These are phyloP conservation scores for Diogma glabrata DNA, from an alignment of 2,888 invertebrate genomes.

Conservation along the genomic window DNA sequence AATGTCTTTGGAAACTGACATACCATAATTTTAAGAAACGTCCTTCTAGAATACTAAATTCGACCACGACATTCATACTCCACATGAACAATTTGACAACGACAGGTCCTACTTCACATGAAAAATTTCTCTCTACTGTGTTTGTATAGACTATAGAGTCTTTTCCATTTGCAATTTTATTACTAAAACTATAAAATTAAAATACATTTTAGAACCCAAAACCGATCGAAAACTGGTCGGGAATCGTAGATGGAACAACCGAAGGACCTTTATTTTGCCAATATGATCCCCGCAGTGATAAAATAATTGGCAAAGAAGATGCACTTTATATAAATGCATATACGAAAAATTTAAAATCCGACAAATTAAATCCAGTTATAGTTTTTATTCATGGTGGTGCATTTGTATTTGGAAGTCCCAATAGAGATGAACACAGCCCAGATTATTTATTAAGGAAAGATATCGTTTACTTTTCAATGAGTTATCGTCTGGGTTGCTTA, in stretches of 20 bases:
- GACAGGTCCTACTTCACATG: no score
- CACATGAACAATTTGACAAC: no score
- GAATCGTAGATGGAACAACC: not conserved
- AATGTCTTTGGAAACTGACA: no score
- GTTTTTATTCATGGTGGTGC: slow-evolving; percentile 53
- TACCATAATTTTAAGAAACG: no score
- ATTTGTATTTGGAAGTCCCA: slow-evolving; percentile 40
- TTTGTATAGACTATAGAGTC: no score
- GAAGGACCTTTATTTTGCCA: not conserved
- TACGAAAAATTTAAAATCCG: not conserved
- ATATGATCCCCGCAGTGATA: not conserved
- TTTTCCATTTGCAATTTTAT: no score
- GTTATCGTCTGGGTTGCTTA: slow-evolving; percentile 46
- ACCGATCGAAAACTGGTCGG: slow-evolving; percentile 20
- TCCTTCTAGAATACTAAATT: no score
- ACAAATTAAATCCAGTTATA: slow-evolving; percentile 39
- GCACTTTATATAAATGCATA: not conserved
- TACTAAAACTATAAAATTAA: no score
- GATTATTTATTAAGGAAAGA: slow-evolving; percentile 46
- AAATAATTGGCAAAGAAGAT: not conserved
- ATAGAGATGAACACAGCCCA: slow-evolving; percentile 36
- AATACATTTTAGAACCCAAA: slow-evolving; percentile 36
- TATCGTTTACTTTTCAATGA: slow-evolving; percentile 46
- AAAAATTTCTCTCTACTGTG: no score
- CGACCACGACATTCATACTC: no score